These are phyloP conservation scores for Chunga burmeisteri DNA, from an alignment of 2,113 vertebrate genomes.

Conservation along the genomic window DNA sequence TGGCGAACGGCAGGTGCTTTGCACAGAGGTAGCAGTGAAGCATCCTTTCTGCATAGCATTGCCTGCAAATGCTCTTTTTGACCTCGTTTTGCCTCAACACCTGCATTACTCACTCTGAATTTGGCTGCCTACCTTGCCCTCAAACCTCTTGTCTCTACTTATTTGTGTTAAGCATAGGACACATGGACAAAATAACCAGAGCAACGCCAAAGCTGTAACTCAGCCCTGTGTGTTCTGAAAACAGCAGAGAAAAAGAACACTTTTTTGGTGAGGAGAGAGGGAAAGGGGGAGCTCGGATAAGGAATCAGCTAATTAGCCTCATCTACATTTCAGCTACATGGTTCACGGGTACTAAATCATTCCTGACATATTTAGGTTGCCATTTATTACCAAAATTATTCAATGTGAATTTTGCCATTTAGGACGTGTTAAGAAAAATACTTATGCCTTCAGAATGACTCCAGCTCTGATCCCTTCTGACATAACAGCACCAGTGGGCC, in stretches of 20 bases:
- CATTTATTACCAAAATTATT: constrained; percentile 74
- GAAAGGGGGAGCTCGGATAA: neutral
- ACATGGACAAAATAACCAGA: constrained; percentile 65
- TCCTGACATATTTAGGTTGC: constrained; percentile 75
- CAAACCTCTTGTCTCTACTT: constrained; percentile 57
- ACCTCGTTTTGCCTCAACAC: neutral
- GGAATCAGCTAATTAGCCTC: constrained; percentile 75
- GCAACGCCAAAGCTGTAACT: constrained; percentile 63
- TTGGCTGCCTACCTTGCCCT: constrained; percentile 49
- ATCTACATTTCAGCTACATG: constrained; percentile 70
- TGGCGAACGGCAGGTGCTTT: neutral
- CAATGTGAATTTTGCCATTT: constrained; percentile 64
- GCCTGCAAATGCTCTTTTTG: constrained; percentile 38
- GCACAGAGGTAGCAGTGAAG: neutral
- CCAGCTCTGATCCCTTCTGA: constrained; percentile 55
- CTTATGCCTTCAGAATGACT: constrained; percentile 47
- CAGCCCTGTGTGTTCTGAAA: constrained; percentile 19
- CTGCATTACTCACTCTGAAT: constrained; percentile 61
- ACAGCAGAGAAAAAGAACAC: neutral
- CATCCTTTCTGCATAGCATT: neutral
- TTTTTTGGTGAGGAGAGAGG: neutral
- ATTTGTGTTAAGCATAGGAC: constrained; percentile 66
- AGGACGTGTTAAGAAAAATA: constrained; percentile 35
- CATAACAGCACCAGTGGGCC: neutral
- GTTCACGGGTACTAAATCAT: constrained; percentile 71